Evolutionary conservation across 2,888 invertebrate species (phyloP).

Genomic region (Hirtodrosophila confusa): DNA sequence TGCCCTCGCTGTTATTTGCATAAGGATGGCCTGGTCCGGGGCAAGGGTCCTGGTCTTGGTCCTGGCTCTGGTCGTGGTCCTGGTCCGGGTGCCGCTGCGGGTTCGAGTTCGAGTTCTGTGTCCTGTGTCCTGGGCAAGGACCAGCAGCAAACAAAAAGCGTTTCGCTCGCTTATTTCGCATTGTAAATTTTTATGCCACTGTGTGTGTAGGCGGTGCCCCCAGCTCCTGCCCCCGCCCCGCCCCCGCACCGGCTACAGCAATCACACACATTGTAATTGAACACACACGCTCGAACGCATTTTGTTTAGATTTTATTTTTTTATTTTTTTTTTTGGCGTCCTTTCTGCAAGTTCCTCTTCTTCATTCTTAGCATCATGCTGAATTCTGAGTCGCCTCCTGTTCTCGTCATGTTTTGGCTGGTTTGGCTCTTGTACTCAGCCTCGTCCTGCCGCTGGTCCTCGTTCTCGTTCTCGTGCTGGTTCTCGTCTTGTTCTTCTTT

Average conservation of each 20-base stretch:
- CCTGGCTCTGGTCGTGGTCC: constrained; percentile 14
- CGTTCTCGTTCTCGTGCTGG: constrained; percentile 1
- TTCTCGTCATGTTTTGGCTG: constrained; percentile 58
- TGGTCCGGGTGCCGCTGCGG: constrained; percentile 13
- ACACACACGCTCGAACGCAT: constrained; percentile 80
- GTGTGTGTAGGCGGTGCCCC: constrained; percentile 11
- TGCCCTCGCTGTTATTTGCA: constrained; percentile 75
- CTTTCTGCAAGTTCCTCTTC: constrained; percentile 47
- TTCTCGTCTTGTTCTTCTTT: constrained; percentile 40
- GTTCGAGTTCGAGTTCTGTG: constrained; percentile 16
- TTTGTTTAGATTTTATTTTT: constrained; percentile 79
- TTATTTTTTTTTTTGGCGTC: constrained; percentile 39
- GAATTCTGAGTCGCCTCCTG: constrained; percentile 42
- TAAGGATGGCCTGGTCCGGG: constrained; percentile 64
- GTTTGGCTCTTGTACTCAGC: constrained; percentile 31
- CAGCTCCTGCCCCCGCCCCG: constrained; percentile 21
- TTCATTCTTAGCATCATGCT: constrained; percentile 31
- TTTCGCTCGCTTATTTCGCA: constrained; percentile 80
- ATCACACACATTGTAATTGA: constrained; percentile 81
- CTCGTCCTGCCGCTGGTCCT: constrained; percentile 21
- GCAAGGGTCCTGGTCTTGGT: constrained; percentile 1
- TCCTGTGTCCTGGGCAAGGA: constrained; percentile 40
- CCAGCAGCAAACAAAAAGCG: constrained; percentile 71
- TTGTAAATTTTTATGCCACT: constrained; percentile 76
- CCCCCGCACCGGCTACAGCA: constrained; percentile 60